These are phyloP conservation scores for Enhydra lutris DNA, from an alignment of 2,113 vertebrate genomes.

Conservation along the genomic window DNA sequence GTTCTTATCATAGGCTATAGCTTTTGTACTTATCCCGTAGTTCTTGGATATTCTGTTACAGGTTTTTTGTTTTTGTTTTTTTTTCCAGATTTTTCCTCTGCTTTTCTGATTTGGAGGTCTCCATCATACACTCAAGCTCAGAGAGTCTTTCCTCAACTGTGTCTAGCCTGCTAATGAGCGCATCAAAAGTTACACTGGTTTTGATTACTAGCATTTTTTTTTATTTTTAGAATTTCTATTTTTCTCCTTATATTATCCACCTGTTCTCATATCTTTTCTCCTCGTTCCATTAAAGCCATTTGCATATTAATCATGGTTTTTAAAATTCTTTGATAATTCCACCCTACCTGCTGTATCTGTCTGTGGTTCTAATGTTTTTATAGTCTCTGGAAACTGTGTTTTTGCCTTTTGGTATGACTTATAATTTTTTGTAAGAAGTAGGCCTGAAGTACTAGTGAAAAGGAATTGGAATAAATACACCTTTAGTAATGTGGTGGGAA, in stretches of 20 bases:
- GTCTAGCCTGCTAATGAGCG: neutral
- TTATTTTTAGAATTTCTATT: neutral
- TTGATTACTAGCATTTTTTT: neutral
- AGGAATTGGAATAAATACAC: neutral
- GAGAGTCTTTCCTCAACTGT: neutral
- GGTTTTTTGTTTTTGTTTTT: neutral
- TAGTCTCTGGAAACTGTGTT: neutral
- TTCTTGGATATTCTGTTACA: neutral
- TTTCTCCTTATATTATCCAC: neutral
- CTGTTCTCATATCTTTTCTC: neutral
- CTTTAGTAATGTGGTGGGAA: neutral
- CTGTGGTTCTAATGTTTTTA: neutral
- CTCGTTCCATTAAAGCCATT: neutral
- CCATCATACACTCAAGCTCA: neutral
- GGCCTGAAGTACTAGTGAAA: neutral
- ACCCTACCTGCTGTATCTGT: neutral
- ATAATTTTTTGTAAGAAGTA: neutral
- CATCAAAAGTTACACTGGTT: neutral
- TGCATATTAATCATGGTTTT: neutral
- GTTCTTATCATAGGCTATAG: neutral
- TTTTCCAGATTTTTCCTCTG: neutral
- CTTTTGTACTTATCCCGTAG: neutral
- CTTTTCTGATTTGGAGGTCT: neutral
- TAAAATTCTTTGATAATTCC: neutral
- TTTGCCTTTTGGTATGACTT: neutral